Base-by-base conservation (phyloP, 2,888 invertebrate species). In the Luperina nickerlii region DNA sequence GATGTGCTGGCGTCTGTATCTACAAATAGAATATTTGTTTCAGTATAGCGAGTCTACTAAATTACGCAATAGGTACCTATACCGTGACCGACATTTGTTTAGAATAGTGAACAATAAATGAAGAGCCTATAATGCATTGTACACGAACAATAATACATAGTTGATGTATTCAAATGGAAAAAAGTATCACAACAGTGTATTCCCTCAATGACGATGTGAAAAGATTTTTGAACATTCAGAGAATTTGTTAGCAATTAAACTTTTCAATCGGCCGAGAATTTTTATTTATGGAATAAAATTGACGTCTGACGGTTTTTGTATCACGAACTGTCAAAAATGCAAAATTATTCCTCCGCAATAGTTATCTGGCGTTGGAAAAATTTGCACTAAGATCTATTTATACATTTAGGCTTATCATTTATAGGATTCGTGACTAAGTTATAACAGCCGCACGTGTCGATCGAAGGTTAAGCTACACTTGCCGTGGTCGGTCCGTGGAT, bases 1-100 rank as follows among this genome's bases (percentile, higher is more conserved):
- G n/a, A n/a, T n/a, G n/a, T n/a, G n/a, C n/a, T n/a, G n/a, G n/a
- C n/a, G n/a, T n/a, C n/a, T n/a, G n/a, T n/a, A n/a, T n/a, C 1
- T 45, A 48, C 54, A 20, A 66, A 78, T 57, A 67, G n/a, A n/a
- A 57, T 57, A 78, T 60, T 24, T 63, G 54, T 63, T 45, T 63
- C 42, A 69, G 51, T 78, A 38, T 24, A 68, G 18, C 38, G 45
- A 42, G 51, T 54, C 48, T 65, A 38, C 27, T 60, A 67, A 51
- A 82, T 86, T 84, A 82, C 70, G 79, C 73, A 86, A 81, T 70
- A n/a, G n/a, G n/a, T n/a, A 54, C 51, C 66, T 65, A 79, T 57
- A 68, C 68, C 81, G 70, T 85, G 85, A 87, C 85, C 51, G 65
- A 78, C 79, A 74, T 67, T 42, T 79, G 72, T 74, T 60, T 77